These are phyloP conservation scores for Koerneria pararmatus DNA, from an alignment of 2,888 invertebrate genomes.

Conservation along the genomic window DNA sequence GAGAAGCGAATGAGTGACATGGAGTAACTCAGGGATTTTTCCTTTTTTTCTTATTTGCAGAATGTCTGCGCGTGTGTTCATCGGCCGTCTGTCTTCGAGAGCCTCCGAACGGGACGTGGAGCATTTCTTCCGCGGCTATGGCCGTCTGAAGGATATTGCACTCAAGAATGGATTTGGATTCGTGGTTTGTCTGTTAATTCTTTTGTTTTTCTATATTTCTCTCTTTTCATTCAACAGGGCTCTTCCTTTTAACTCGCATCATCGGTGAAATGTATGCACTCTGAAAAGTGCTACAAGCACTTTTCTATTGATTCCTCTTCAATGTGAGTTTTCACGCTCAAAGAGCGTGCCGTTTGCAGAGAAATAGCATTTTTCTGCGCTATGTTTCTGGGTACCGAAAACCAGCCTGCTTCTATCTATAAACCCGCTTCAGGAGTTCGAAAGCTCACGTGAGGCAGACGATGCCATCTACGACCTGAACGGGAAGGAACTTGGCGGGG, in stretches of 20 bases:
- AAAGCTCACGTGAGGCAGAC: conserved; percentile 64
- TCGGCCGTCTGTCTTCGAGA: conserved; percentile 74
- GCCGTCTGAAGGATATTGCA: conserved; percentile 82
- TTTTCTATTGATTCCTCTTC: too few relatives aligned
- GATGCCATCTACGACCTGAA: conserved; percentile 65
- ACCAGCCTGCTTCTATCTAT: conserved; percentile 49
- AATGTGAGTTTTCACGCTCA: too few relatives aligned
- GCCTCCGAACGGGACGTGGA: conserved; percentile 86
- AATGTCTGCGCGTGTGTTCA: conserved; percentile 68
- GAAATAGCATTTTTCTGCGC: too few relatives aligned
- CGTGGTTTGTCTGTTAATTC: conserved; percentile 69
- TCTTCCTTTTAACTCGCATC: too few relatives aligned
- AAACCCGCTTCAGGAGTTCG: conserved; percentile 65
- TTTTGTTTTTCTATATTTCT: neutral
- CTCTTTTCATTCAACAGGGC: neutral
- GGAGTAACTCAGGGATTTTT: too few relatives aligned
- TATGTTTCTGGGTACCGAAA: too few relatives aligned
- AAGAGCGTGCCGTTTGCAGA: too few relatives aligned
- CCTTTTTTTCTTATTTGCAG: too few relatives aligned
- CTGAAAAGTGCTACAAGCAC: too few relatives aligned
- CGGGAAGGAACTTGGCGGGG: conserved; percentile 64
- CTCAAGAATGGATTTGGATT: conserved; percentile 95
- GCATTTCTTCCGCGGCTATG: conserved; percentile 90
- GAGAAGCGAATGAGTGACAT: too few relatives aligned
- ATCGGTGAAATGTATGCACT: too few relatives aligned